phyloP scores from a whole-genome alignment of 1,140 invertebrate genomes.

The Subanguina moxae region DNA sequence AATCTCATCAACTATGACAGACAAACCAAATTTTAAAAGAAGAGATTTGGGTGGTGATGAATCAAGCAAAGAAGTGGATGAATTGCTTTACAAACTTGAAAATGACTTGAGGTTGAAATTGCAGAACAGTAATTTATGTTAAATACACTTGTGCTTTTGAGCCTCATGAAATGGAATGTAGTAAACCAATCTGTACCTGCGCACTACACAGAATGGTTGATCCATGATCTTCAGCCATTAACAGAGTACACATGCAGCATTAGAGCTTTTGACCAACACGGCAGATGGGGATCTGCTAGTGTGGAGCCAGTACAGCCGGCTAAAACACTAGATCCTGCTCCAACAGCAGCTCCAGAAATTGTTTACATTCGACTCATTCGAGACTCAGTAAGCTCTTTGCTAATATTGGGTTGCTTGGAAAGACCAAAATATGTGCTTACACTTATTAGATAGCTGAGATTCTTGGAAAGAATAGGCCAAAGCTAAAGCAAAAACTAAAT shows the following conservation, averaged over 20 bases:
- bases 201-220: conserved; percentile 34
- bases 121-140: conserved; percentile 4
- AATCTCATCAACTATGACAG: not conserved
- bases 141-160: not conserved
- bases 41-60: conserved; percentile 10
- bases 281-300: conserved; percentile 26
- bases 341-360: conserved; percentile 23
- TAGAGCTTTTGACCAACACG: conserved; percentile 42
- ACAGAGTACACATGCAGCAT: conserved; percentile 33
- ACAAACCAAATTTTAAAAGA: not conserved
- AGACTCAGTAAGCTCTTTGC: conserved; percentile 3
- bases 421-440: not conserved
- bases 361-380: conserved; percentile 3
- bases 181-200: conserved; percentile 34
- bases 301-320: not conserved
- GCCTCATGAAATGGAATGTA: not conserved
- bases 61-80: not conserved
- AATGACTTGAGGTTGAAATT: not conserved
- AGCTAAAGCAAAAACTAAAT: too few relatives aligned
- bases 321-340: conserved; percentile 34
- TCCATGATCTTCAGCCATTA: conserved; percentile 20
- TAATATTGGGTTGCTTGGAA: not conserved
- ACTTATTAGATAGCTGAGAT: not conserved
- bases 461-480: not conserved
- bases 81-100: conserved; percentile 11